Base-by-base conservation (phyloP, 2,113 vertebrate genomes). In the Caranx ignobilis region DNA sequence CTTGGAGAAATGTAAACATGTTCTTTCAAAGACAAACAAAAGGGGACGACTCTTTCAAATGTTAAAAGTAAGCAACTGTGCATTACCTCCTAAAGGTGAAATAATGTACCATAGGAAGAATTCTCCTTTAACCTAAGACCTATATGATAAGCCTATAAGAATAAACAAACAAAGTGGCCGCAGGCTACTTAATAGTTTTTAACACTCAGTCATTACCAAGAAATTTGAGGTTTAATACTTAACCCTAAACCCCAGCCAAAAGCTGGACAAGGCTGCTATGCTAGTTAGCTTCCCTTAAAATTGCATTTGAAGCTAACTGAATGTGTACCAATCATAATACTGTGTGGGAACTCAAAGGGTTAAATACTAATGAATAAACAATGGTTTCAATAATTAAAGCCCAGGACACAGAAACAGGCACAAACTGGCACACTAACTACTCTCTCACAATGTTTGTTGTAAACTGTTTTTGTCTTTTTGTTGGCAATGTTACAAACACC, bases 361-460 rank as follows among this genome's bases (percentile, higher is more conserved):
- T 81, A 88, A 73, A 66, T 64, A 64, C 21, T 19, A 0, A 82
- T 85, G 72, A 85, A 86, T 88, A 84, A 90, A 82, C 74, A 88
- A 87, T 83, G 77, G 75, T 63, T 82, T 89, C 50, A 80, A 74
- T 87, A 81, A 85, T 81, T 82, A 87, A 85, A 79, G 50, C 63
- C 70, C 16, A 10, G 63, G 70, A 56, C 62, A 68, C 67, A 84
- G 43, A 87, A 77, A 82, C 60, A 64, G 61, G 77, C 72, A 82
- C 80, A 68, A 66, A 72, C 60, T 56, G 62, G 65, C 72, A 79
- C 37, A 11, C 5, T 63, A 88, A 78, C 35, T 70, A 52, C 72
- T 79, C 66, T 62, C 59, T 50, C 65, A 61, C 50, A 64, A 5
- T 39, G 63, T 73, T 82, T 78, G 61, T 72, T 62, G 34, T 9